Base-by-base conservation (phyloP, 2,797 vertebrate species). In the Lophius americanus region DNA sequence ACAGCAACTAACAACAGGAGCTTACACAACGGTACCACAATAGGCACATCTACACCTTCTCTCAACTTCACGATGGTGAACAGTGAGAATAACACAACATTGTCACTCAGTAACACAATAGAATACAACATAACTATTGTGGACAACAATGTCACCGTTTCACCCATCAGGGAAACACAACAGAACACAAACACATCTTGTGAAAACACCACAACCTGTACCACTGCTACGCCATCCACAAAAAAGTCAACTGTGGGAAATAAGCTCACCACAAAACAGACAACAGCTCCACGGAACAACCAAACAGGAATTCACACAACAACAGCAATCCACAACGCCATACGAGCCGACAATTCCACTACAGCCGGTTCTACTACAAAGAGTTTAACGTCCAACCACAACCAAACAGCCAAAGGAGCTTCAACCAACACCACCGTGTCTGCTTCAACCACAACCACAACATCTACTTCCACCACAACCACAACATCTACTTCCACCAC, bases 271-370 rank as follows among this genome's bases (percentile, higher is more conserved):
- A 2, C 37, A 35, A 14, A 38, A 38, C 37, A 4, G 4, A 51
- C 1, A 3, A 53, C 59, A 82, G 60, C 64, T 60, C 33, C 43
- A 68, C 51, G 5, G 50, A 47, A 56, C n/a, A 76, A 76, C 33
- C 55, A 63, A 5, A 80, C 65, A 4, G 35, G 9, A 62, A 43
- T 70, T 63, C 11, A 46, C 39, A 80, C 54, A 39, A 67, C 76
- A 47, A 3, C 6, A 32, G 13, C 32, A n/a, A 46, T 38, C 43
- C 6, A 49, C 10, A 57, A 14, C 38, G 13, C 51, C 7, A 77
- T 72, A 62, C 38, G 56, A 59, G 46, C 23, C 33, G 52, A 5
- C 5, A 41, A 14, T 44, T 49, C 64, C 7, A 57, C 68, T 33
- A 70, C 53, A 58, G 2, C 7, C 9, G 3, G 8, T 32, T 23